Base-by-base conservation (phyloP, 2,888 invertebrate genomes). In the Lepidocyrtoides sp. region DNA sequence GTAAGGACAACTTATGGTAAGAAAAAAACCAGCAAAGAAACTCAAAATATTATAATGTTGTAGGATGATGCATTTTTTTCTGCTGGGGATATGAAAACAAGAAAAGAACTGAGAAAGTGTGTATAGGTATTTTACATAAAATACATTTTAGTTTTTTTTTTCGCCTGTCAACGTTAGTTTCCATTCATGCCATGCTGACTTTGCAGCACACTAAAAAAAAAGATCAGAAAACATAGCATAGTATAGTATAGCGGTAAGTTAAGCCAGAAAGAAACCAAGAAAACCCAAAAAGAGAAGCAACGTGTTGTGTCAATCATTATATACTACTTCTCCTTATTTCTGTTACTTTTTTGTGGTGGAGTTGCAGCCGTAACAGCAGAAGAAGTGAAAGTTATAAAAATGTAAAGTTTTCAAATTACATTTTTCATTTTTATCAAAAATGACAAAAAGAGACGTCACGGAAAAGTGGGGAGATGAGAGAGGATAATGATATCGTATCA, bases 341-440 rank as follows among this genome's bases (percentile, higher is more conserved):
- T 36, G 20, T n/a, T 17, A 14, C 32, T 79, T 57, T 79, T 51
- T 77, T 7, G 23, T n/a, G 20, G 29, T 26, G 7, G 36, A 36
- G 12, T 36, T 1, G 41, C 23, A 17, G 29, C 12, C 2, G 12
- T 36, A 1, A 20, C 23, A 17, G 29, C 12, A 12, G 63, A 20
- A 63, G 63, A 54, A 79, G 79, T 79, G 79, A 57, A 54, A 57
- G 79, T 79, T 57, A 32, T 79, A 79, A 79, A 57, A 79, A 79
- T 57, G 79, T 79, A 79, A 79, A 79, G 79, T 79, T 79, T 79
- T 54, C 79, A 79, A 79, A 79, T 79, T 79, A 79, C 54, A 36
- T 79, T 57, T 57, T 79, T n/a, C 36, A 32, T 57, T n/a, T 57
- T 79, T 79, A 79, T 79, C 57, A 79, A 41, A 79, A 32, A 79